Evolutionary conservation across 1,140 invertebrate species (phyloP).

Genomic region (Drosophila pseudoobscura): DNA sequence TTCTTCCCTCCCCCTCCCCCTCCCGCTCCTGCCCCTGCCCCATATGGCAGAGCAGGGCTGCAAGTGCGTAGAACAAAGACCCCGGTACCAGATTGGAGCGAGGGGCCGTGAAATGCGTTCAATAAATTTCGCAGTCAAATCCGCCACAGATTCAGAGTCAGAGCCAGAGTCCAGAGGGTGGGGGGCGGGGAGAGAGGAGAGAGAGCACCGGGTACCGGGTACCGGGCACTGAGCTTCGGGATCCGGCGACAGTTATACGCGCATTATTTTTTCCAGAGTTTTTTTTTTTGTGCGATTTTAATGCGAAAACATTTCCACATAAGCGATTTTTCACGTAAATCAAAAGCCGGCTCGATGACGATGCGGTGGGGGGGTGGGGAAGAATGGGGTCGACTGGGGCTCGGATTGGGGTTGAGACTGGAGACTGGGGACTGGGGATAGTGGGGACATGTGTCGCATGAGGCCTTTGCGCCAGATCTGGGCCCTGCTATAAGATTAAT

Average conservation of each 20-base stretch:
- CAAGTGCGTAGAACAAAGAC: constrained; percentile 64
- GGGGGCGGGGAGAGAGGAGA: not conserved
- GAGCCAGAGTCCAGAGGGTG: constrained; percentile 16
- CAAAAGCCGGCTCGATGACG: constrained; percentile 67
- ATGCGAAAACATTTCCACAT: constrained; percentile 72
- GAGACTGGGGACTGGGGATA: not conserved
- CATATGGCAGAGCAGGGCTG: constrained; percentile 9
- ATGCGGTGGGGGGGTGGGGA: not conserved
- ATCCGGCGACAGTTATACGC: constrained; percentile 41
- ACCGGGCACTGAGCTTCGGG: constrained; percentile 6
- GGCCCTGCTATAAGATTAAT: constrained; percentile 67
- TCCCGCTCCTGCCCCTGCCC: not conserved
- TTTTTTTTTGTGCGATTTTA: constrained; percentile 34
- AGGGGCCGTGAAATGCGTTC: constrained; percentile 57
- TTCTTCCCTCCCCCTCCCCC: not conserved
- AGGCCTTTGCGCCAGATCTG: constrained; percentile 17
- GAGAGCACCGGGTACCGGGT: not conserved
- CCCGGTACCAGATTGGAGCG: not conserved
- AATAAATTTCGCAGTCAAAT: constrained; percentile 74
- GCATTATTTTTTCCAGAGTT: constrained; percentile 31
- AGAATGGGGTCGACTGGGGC: not conserved
- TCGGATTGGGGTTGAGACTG: not conserved
- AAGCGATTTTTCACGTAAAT: constrained; percentile 79
- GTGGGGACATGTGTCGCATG: constrained; percentile 31
- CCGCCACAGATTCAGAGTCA: constrained; percentile 12